Percentiles rank a stretch among this genome's conserved stretches.
phyloP scores from a whole-genome alignment of 2,797 vertebrate species.

The Sebastes nivosus region DNA sequence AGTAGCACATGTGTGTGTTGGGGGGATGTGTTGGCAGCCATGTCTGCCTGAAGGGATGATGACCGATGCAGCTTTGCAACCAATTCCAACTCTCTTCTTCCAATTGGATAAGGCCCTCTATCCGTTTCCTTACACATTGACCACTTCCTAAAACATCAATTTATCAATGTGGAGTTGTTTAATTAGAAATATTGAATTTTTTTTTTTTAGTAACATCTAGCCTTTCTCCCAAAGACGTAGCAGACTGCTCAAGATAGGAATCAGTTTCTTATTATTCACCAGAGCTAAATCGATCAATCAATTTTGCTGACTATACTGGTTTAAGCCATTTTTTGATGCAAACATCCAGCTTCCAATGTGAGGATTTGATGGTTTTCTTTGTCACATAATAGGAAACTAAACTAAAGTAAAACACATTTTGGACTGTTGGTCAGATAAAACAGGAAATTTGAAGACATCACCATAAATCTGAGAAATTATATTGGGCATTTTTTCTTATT shows the following conservation, averaged over 20 bases:
- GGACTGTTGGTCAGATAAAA: background rate
- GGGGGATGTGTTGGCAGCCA: slow-evolving; percentile 11
- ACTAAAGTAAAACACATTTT: background rate
- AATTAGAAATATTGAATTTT: background rate
- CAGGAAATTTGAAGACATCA: background rate
- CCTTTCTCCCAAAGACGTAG: background rate
- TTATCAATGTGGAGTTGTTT: background rate
- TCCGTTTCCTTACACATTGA: background rate
- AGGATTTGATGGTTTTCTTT: background rate
- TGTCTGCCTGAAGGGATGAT: slow-evolving; percentile 5
- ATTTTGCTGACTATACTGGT: background rate
- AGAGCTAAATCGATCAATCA: background rate
- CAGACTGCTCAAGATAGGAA: background rate
- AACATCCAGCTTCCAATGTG: background rate
- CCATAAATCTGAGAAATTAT: background rate
- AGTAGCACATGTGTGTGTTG: slow-evolving; percentile 4
- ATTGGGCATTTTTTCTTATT: background rate
- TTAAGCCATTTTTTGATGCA: background rate
- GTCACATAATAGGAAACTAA: background rate
- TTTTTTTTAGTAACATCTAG: background rate
- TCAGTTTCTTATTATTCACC: background rate
- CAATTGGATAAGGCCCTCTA: background rate
- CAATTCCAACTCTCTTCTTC: background rate
- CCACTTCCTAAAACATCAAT: background rate
- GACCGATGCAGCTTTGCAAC: background rate